These are phyloP conservation scores for Zootoca vivipara DNA, from an alignment of 2,113 vertebrate species.

Conservation along the genomic window DNA sequence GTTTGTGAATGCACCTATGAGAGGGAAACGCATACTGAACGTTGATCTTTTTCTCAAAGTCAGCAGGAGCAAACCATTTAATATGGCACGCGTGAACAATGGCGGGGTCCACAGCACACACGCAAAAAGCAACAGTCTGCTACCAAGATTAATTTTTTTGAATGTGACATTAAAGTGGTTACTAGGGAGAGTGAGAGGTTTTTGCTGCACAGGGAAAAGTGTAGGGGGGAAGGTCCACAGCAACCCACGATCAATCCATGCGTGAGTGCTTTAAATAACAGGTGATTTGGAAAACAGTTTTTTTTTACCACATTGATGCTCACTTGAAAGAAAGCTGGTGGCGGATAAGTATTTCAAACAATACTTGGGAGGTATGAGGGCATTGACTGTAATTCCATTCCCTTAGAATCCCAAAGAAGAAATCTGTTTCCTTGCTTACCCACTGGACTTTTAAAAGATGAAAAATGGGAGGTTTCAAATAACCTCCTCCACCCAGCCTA, in stretches of 20 bases:
- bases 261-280: neutral
- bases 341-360: neutral
- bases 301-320: neutral
- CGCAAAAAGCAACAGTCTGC: neutral
- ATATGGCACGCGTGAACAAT: neutral
- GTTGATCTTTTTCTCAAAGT: neutral
- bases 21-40: neutral
- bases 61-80: constrained; percentile 14
- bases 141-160: neutral
- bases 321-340: neutral
- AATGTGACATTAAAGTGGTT: neutral
- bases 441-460: accelerated
- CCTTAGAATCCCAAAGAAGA: neutral
- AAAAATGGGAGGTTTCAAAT: accelerated
- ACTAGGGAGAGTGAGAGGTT: accelerated
- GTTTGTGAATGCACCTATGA: neutral
- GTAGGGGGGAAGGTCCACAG: neutral
- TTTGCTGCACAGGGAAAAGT: neutral
- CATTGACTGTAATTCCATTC: accelerated
- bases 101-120: accelerated
- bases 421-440: neutral
- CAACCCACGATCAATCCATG: accelerated
- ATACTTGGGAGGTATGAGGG: neutral
- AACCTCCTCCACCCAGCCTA: neutral
- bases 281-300: neutral